phyloP scores from a whole-genome alignment of 2,113 vertebrate genomes.

The Hymenochirus boettgeri region DNA sequence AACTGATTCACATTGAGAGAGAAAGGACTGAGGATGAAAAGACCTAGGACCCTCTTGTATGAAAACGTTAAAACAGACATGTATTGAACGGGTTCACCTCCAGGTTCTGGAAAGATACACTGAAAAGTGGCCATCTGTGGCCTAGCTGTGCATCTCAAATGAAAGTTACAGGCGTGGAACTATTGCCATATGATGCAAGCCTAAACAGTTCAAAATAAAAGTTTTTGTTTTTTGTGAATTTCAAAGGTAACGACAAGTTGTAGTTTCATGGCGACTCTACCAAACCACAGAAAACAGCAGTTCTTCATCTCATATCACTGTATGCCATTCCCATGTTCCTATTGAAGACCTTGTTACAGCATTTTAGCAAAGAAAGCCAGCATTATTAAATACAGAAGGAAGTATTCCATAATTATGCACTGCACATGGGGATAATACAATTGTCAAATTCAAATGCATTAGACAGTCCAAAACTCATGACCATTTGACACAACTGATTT shows the following conservation, averaged over 20 bases:
- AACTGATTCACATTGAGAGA: constrained; percentile 44
- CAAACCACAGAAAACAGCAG: constrained; percentile 20
- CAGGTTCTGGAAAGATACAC: constrained; percentile 10
- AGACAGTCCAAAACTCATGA: constrained; percentile 42
- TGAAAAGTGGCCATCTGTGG: constrained; percentile 28
- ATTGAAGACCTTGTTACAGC: constrained; percentile 36
- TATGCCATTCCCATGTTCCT: constrained; percentile 32
- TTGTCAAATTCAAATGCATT: constrained; percentile 46
- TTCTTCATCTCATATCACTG: constrained; percentile 21
- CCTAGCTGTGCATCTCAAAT: constrained; percentile 24
- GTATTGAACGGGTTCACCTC: too few species aligned
- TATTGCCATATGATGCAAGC: not conserved
- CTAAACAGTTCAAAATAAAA: not conserved
- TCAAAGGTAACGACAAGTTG: not conserved
- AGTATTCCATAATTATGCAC: not conserved
- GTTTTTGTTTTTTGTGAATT: constrained; percentile 6
- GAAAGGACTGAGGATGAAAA: too few species aligned
- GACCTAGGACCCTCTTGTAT: too few species aligned
- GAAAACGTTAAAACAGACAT: too few species aligned
- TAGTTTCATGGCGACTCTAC: constrained; percentile 1
- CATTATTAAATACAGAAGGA: constrained; percentile 2
- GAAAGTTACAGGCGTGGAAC: constrained; percentile 1
- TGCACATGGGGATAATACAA: constrained; percentile 43
- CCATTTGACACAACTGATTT: constrained; percentile 39
- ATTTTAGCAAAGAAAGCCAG: constrained; percentile 43